A percentile compares a stretch with the other conserved stretches of the same genome.
Evolutionary conservation across 23 tunicate species (phyloP).

Genomic region (Halocynthia roretzi): DNA sequence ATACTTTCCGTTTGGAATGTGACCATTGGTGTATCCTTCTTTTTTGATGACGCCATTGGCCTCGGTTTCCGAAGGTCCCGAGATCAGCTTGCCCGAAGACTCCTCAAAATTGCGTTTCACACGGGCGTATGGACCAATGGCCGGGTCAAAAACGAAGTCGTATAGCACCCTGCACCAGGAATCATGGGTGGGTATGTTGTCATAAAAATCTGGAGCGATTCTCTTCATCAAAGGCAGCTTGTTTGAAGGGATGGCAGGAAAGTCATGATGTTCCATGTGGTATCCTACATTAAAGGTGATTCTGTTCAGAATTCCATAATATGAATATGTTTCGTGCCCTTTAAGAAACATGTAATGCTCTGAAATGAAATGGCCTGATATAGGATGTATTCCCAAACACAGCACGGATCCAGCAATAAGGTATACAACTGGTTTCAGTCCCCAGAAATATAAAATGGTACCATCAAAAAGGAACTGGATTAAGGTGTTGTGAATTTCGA

Average conservation of each 20-base stretch:
- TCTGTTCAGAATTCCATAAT: conserved; percentile 76
- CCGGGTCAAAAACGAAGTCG: conserved; percentile 90
- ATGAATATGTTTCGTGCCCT: conserved; percentile 93
- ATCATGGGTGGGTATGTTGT: conserved; percentile 75
- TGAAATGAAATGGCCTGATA: conserved; percentile 93
- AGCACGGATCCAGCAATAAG: conserved; percentile 66
- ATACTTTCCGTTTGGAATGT: not conserved
- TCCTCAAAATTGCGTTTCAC: conserved; percentile 48
- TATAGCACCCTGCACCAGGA: conserved; percentile 93
- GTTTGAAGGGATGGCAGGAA: conserved; percentile 88
- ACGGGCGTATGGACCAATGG: conserved; percentile 82
- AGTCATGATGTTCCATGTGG: conserved; percentile 97
- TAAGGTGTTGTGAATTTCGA: conserved; percentile 78
- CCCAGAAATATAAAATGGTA: conserved; percentile 73
- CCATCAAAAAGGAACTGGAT: conserved; percentile 76
- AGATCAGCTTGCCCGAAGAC: conserved; percentile 4
- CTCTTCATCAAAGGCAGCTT: conserved; percentile 89
- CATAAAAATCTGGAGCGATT: conserved; percentile 96
- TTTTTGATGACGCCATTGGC: not conserved
- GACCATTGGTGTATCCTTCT: not conserved
- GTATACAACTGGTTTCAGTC: conserved; percentile 76
- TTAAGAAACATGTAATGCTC: conserved; percentile 97
- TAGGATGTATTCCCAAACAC: conserved; percentile 88
- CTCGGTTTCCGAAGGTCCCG: not conserved
- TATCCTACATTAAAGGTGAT: conserved; percentile 98